phyloP scores from a whole-genome alignment of 2,797 vertebrate genomes.

The Cuculus canorus region DNA sequence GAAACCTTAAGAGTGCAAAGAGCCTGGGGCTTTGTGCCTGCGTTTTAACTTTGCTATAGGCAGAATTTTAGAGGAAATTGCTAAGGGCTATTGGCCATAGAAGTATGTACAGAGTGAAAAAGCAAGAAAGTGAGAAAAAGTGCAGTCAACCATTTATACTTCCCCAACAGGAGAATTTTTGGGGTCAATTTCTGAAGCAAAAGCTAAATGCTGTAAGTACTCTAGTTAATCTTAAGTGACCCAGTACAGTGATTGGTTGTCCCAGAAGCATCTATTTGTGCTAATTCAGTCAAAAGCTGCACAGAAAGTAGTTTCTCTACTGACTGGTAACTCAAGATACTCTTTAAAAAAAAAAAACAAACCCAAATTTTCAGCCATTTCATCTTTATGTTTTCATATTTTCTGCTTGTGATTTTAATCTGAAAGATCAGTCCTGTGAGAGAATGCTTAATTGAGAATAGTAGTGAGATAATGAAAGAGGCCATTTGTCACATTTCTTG shows the following conservation, averaged over 20 bases:
- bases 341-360: not conserved
- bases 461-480: slow-evolving; percentile 18
- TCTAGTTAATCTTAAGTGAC: not conserved
- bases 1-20: not conserved
- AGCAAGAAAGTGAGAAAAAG: not conserved
- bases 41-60: slow-evolving; percentile 14
- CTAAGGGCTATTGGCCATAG: not conserved
- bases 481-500: not conserved
- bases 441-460: slow-evolving; percentile 41
- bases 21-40: not conserved
- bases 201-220: not conserved
- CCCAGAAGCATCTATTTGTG: not conserved
- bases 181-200: slow-evolving; percentile 7
- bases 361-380: not conserved
- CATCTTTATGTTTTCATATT: slow-evolving; percentile 28
- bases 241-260: not conserved
- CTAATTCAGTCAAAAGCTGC: slow-evolving; percentile 7
- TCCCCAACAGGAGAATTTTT: not conserved
- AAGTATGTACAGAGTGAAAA: not conserved
- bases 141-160: not conserved
- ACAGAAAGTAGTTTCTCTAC: not conserved
- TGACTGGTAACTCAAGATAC: not conserved
- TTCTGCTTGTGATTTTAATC: slow-evolving; percentile 40
- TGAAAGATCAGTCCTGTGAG: slow-evolving; percentile 23
- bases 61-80: slow-evolving; percentile 38